Percentiles rank a stretch among this genome's conserved stretches.
These are phyloP conservation scores for Terrapene triunguis DNA, from an alignment of 2,113 vertebrate species.

Conservation along the genomic window DNA sequence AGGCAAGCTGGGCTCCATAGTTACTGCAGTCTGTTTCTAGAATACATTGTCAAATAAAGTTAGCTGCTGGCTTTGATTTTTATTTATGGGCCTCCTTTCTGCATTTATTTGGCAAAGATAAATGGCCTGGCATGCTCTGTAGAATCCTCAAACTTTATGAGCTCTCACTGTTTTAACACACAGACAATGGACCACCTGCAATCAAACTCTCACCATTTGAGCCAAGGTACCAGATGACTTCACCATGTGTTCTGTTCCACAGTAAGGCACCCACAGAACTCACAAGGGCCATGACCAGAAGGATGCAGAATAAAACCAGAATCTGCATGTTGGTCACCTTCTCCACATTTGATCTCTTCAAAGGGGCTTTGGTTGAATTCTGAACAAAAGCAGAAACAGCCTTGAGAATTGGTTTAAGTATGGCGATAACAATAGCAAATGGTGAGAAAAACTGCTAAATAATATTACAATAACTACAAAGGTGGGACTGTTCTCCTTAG, in stretches of 20 bases:
- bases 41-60: neutral
- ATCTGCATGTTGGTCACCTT: slow-evolving; percentile 98
- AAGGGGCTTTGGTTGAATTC: slow-evolving; percentile 99
- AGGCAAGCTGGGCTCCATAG: neutral
- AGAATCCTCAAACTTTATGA: neutral
- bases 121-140: neutral
- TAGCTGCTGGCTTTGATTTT: neutral
- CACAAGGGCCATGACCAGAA: slow-evolving; percentile 96
- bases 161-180: neutral
- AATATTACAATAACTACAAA: neutral
- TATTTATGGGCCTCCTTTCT: neutral
- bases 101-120: neutral
- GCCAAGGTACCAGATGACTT: slow-evolving; percentile 94
- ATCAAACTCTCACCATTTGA: slow-evolving; percentile 84
- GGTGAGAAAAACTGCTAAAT: neutral
- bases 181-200: neutral
- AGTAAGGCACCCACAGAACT: slow-evolving; percentile 96
- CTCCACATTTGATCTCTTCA: slow-evolving; percentile 98
- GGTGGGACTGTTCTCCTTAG: neutral
- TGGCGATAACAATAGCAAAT: neutral
- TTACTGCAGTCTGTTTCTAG: neutral
- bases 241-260: slow-evolving; percentile 92
- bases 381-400: slow-evolving; percentile 57
- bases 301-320: slow-evolving; percentile 95
- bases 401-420: neutral